Evolutionary conservation across 2,797 vertebrate genomes (phyloP).

Genomic region (Sus cebifrons): DNA sequence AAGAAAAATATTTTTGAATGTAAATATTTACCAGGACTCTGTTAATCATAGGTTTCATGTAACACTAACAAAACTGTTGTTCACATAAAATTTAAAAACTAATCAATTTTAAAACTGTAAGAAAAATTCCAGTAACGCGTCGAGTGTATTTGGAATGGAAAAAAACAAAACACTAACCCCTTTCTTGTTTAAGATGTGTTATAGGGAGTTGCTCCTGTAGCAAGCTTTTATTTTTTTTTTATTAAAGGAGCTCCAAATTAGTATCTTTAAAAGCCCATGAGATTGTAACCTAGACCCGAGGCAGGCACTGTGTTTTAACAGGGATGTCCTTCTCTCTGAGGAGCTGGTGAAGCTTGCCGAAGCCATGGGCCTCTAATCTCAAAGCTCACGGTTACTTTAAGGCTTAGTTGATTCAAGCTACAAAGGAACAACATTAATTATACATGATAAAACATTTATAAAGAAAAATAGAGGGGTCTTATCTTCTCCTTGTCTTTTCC

Average conservation of each 20-base stretch:
- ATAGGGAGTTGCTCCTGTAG: slow-evolving; percentile 33
- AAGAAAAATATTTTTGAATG: slow-evolving; percentile 79
- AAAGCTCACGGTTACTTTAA: neutral
- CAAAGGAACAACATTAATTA: slow-evolving; percentile 13
- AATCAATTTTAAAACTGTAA: slow-evolving; percentile 42
- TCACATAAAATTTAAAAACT: slow-evolving; percentile 71
- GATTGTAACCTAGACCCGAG: slow-evolving; percentile 30
- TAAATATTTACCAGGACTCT: slow-evolving; percentile 74
- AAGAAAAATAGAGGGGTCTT: slow-evolving; percentile 26
- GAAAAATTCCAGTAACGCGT: slow-evolving; percentile 58
- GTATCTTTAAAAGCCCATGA: slow-evolving; percentile 2
- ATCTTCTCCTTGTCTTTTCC: slow-evolving; percentile 12
- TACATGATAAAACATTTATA: neutral
- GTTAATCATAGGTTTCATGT: slow-evolving; percentile 71
- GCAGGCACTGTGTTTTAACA: neutral
- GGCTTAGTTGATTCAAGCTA: neutral
- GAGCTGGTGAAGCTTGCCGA: neutral
- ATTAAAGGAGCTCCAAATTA: slow-evolving; percentile 36
- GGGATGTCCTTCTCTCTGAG: slow-evolving; percentile 1
- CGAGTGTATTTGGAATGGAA: slow-evolving; percentile 57
- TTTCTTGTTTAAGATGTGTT: neutral
- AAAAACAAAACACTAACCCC: slow-evolving; percentile 50
- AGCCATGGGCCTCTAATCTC: neutral
- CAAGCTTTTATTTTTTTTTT: slow-evolving; percentile 54
- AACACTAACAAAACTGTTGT: slow-evolving; percentile 72